Evolutionary conservation across 1,140 invertebrate species (phyloP).

Genomic region (Microplitis demolitor): DNA sequence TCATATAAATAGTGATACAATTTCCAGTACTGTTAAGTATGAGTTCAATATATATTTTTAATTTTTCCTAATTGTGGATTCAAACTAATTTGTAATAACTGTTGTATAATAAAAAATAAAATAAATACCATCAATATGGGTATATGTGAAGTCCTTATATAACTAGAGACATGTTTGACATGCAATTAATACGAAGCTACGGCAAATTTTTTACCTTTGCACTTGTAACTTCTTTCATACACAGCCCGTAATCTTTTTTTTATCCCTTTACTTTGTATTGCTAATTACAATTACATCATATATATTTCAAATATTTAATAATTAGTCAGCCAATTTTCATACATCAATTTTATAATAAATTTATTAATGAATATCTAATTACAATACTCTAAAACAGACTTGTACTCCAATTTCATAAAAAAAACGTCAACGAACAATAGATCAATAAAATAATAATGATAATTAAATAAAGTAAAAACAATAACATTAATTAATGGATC

Average conservation of each 20-base stretch:
- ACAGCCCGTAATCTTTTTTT: slow-evolving; percentile 52
- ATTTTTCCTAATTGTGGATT: slow-evolving; percentile 24
- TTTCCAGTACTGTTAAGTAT: slow-evolving; percentile 39
- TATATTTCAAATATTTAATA: slow-evolving; percentile 11
- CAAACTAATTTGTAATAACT: slow-evolving; percentile 40
- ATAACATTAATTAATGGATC: not conserved
- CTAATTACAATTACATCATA: slow-evolving; percentile 21
- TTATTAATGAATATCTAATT: too few species aligned
- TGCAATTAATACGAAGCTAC: slow-evolving; percentile 61
- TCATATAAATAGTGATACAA: slow-evolving; percentile 35
- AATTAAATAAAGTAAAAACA: too few species aligned
- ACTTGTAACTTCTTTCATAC: slow-evolving; percentile 58
- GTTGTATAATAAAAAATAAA: slow-evolving; percentile 41
- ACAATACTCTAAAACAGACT: too few species aligned
- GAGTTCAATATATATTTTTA: slow-evolving; percentile 41
- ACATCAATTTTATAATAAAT: too few species aligned
- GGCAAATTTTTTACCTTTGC: slow-evolving; percentile 58
- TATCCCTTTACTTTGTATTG: slow-evolving; percentile 30
- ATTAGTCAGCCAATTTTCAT: not conserved
- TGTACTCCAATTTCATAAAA: not conserved
- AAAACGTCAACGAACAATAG: not conserved
- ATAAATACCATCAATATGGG: slow-evolving; percentile 48
- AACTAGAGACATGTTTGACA: slow-evolving; percentile 61
- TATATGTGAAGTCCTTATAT: slow-evolving; percentile 43
- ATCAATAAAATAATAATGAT: not conserved